Base-by-base conservation (phyloP, 2,888 invertebrate species). In the Ypsolopha scabrella region DNA sequence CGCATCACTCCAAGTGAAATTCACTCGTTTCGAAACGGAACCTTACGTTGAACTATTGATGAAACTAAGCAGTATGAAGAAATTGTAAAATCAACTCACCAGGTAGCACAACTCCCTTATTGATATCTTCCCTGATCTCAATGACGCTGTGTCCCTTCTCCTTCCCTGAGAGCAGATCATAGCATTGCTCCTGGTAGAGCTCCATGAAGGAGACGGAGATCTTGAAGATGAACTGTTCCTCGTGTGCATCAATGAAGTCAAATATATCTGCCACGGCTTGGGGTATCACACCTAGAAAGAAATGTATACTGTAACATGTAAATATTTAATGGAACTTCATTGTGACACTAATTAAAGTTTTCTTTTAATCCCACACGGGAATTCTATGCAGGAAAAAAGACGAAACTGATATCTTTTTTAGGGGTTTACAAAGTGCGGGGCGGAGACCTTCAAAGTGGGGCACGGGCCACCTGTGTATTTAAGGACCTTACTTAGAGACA, bases 161-260 rank as follows among this genome's bases (percentile, higher is more conserved):
- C 57, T 90, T 90, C 0, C 88, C 79, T 0, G 93, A 90, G 3
- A 98, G 80, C 8, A 98, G 79, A 73, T 98, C 98, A 58, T 90
- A 94, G 1, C 98, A 83, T 57, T 94, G 93, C 72, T 98, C 97
- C 64, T 97, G 95, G 67, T 97, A 96, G 0, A 96, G 73, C 74
- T 97, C 97, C 85, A 96, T 91, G 66, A 96, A 97, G 0, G 95
- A 94, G 0, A 95, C 95, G 38, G 87, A 89, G 0, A 96, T 89
- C 60, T 83, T 87, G 63, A 92, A 94, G 45, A 89, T 87, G 61
- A 87, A 89, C 49, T 90, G 85, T 48, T 90, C 87, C 54, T 87
- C 88, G 50, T 90, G 87, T 0, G 68, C 58, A 3, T 88, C 75
- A 7, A 94, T 90, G 50, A 86, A 88, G 48, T 89, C 75, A 75